Percentiles rank a stretch among this genome's conserved stretches.
phyloP scores from a whole-genome alignment of 2,113 vertebrate species.

The Neolamprologus hecqui region DNA sequence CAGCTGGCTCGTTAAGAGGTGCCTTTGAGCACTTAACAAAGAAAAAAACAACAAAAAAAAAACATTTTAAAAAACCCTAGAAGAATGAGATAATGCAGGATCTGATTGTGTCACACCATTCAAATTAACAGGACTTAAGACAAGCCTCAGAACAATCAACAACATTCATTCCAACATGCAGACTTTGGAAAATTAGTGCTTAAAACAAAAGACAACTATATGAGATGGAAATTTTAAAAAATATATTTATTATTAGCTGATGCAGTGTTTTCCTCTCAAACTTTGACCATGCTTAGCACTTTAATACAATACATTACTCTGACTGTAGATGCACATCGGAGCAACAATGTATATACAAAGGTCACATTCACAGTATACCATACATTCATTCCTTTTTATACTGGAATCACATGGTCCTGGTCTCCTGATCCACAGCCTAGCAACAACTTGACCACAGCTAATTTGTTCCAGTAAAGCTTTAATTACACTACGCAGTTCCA shows the following conservation, averaged over 20 bases:
- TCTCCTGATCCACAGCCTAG: constrained; percentile 54
- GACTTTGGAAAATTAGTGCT: neutral
- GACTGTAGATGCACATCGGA: neutral
- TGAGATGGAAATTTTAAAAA: neutral
- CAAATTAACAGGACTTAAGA: constrained; percentile 59
- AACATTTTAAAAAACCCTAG: neutral
- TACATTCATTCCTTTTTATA: neutral
- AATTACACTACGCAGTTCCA: constrained; percentile 1
- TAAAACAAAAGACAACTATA: constrained; percentile 49
- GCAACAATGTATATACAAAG: neutral
- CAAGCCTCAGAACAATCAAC: constrained; percentile 53
- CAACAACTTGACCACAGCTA: constrained; percentile 27
- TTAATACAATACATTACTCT: neutral
- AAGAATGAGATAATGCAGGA: constrained; percentile 38
- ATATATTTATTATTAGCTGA: neutral
- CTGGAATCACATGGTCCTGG: constrained; percentile 47
- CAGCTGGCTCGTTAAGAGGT: constrained; percentile 44
- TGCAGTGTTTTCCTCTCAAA: neutral
- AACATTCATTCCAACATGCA: constrained; percentile 16
- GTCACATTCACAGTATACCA: neutral
- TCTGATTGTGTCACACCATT: constrained; percentile 51
- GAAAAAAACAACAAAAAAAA: neutral
- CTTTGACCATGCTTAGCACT: neutral
- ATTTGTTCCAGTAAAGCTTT: constrained; percentile 44
- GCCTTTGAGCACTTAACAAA: constrained; percentile 40